These are phyloP conservation scores for Metalampra italica DNA, from an alignment of 2,888 invertebrate species.

Conservation along the genomic window DNA sequence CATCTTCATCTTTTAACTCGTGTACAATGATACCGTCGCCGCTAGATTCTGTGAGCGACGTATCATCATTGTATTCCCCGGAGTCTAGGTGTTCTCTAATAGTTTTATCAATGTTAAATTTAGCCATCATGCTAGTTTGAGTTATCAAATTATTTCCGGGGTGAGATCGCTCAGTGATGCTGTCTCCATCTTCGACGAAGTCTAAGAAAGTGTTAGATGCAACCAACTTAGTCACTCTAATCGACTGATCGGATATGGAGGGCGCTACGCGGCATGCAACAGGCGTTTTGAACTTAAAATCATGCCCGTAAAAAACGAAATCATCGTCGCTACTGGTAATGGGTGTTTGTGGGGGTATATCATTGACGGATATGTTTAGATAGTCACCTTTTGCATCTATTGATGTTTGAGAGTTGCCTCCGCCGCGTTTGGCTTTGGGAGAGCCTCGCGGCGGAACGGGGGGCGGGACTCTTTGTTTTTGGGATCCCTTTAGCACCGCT, in stretches of 20 bases:
- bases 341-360: conserved; percentile 59
- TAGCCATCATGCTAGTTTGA: conserved; percentile 70
- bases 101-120: conserved; percentile 59
- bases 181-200: conserved; percentile 58
- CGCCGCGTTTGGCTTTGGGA: conserved; percentile 81
- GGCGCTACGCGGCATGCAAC: conserved; percentile 60
- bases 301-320: conserved; percentile 68
- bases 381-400: conserved; percentile 74
- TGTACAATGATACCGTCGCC: conserved; percentile 55
- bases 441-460: conserved; percentile 93
- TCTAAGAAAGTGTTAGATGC: conserved; percentile 62
- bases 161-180: conserved; percentile 54
- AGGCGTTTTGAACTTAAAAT: conserved; percentile 60
- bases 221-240: conserved; percentile 53
- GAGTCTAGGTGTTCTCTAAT: conserved; percentile 64
- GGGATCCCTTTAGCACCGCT: conserved; percentile 85
- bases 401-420: conserved; percentile 58
- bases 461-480: conserved; percentile 89
- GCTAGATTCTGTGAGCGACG: conserved; percentile 64
- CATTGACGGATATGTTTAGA: conserved; percentile 59
- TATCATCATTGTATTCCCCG: conserved; percentile 60
- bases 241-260: conserved; percentile 59
- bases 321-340: conserved; percentile 68
- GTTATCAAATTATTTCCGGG: conserved; percentile 53
- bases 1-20: conserved; percentile 34